phyloP scores from a whole-genome alignment of 2,888 invertebrate species.

The Exocentrus adspersus region DNA sequence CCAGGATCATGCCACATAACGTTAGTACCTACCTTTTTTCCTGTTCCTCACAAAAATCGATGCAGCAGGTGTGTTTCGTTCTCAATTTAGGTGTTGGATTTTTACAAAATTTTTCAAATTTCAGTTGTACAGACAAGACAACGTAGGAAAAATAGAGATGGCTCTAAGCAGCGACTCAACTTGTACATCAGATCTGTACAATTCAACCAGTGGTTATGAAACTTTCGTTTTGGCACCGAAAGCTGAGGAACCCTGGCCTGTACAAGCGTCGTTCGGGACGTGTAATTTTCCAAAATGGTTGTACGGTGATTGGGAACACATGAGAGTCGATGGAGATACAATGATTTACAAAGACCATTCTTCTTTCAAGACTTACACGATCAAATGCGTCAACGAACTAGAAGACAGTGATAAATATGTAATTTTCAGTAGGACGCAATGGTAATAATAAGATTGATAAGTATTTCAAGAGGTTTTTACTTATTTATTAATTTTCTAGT shows the following conservation, averaged over 20 bases:
- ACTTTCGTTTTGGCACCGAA: conserved; percentile 65
- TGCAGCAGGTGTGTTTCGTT: too few relatives aligned
- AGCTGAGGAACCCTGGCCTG: conserved; percentile 60
- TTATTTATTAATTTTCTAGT: conserved; percentile 60
- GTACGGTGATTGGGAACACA: conserved; percentile 71
- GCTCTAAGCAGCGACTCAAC: conserved; percentile 74
- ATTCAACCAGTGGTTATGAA: conserved; percentile 69
- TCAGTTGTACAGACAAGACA: conserved; percentile 50
- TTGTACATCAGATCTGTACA: conserved; percentile 67
- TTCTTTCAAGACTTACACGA: conserved; percentile 66
- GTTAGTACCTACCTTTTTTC: too few relatives aligned
- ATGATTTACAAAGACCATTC: conserved; percentile 66
- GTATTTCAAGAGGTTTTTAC: too few relatives aligned
- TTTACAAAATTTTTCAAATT: conserved; percentile 26
- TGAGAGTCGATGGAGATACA: conserved; percentile 63
- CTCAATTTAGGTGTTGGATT: too few relatives aligned
- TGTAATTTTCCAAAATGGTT: conserved; percentile 72
- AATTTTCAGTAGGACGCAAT: conserved; percentile 67
- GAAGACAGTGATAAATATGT: conserved; percentile 63
- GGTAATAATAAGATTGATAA: conserved; percentile 58
- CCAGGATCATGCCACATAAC: too few relatives aligned
- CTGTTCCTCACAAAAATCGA: too few relatives aligned
- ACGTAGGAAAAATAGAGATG: conserved; percentile 66
- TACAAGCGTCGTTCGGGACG: conserved; percentile 55
- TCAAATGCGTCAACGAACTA: conserved; percentile 62